Evolutionary conservation across 2,888 invertebrate genomes (phyloP).

Genomic region (Macrostomum cliftonense): DNA sequence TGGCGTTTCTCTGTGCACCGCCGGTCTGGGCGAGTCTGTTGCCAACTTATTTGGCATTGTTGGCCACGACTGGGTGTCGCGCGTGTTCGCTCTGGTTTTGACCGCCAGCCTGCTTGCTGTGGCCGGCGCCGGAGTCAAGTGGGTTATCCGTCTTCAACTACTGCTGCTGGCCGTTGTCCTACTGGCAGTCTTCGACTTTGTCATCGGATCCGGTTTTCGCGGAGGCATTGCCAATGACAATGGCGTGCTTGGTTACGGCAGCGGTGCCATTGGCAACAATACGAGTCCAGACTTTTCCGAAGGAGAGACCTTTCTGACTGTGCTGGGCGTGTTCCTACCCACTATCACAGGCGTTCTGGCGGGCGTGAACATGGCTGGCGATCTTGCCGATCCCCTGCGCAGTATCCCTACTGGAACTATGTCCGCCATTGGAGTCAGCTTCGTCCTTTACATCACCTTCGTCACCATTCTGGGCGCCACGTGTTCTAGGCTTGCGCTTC

Average conservation of each 20-base stretch:
- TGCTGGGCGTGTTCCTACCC: conserved; percentile 90
- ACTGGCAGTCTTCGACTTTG: conserved; percentile 72
- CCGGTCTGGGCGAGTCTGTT: conserved; percentile 91
- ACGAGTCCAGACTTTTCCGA: too few species aligned
- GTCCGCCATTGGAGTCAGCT: conserved; percentile 66
- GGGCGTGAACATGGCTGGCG: conserved; percentile 95
- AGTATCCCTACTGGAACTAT: conserved; percentile 85
- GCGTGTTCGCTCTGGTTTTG: conserved; percentile 68
- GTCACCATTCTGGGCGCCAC: conserved; percentile 72
- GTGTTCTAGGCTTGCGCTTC: conserved; percentile 52
- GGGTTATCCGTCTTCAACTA: conserved; percentile 88
- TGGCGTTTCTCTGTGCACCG: conserved; percentile 59
- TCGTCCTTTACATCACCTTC: conserved; percentile 69
- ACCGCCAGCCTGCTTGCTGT: conserved; percentile 56
- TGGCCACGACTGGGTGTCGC: conserved; percentile 52
- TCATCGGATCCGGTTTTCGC: conserved; percentile 60
- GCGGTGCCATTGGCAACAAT: too few species aligned
- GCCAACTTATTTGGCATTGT: conserved; percentile 53
- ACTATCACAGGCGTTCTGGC: conserved; percentile 75
- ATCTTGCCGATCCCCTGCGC: conserved; percentile 67
- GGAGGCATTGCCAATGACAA: too few species aligned
- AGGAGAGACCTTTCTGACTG: conserved; percentile 69
- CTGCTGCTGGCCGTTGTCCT: conserved; percentile 62
- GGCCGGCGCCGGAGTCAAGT: conserved; percentile 86
- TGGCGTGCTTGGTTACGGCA: too few species aligned